A percentile compares a stretch with the other conserved stretches of the same genome.
Conservation (phyloP, 2,113 vertebrate species). For the Silurus glanis region DNA sequence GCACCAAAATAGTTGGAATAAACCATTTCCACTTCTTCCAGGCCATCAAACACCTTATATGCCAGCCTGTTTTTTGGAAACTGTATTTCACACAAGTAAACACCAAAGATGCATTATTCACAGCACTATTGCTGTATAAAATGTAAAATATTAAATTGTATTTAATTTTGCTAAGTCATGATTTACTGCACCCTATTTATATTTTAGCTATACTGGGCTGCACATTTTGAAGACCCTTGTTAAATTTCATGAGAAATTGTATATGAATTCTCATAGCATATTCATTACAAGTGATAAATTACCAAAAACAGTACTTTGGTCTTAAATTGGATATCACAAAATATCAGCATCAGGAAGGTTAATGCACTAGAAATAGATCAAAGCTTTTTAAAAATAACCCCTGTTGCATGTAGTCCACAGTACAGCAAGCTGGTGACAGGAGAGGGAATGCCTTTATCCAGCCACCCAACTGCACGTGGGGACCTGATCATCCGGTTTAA, state of each 20-base stretch:
- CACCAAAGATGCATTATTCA: not conserved
- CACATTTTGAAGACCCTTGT: not conserved
- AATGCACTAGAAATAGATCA: not conserved
- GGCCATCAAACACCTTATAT: not conserved
- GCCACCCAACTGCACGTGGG: conserved; percentile 74
- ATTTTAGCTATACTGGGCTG: not conserved
- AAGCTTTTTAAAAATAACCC: not conserved
- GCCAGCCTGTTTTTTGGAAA: not conserved
- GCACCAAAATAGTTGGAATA: not conserved
- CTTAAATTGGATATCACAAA: not conserved
- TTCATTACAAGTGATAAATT: not conserved
- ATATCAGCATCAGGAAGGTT: not conserved
- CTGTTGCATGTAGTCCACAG: conserved; percentile 72
- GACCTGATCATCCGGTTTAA: conserved; percentile 86
- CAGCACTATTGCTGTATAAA: not conserved
- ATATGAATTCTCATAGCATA: not conserved
- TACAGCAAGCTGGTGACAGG: conserved; percentile 83
- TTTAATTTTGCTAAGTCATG: not conserved
- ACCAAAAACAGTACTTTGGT: not conserved
- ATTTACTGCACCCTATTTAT: not conserved
- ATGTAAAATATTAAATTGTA: not conserved
- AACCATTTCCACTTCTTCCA: not conserved
- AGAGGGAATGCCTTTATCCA: conserved; percentile 86
- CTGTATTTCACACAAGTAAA: not conserved
- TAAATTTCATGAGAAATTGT: not conserved